Base-by-base conservation (phyloP, 2,113 vertebrate species). In the Corapipo altera region DNA sequence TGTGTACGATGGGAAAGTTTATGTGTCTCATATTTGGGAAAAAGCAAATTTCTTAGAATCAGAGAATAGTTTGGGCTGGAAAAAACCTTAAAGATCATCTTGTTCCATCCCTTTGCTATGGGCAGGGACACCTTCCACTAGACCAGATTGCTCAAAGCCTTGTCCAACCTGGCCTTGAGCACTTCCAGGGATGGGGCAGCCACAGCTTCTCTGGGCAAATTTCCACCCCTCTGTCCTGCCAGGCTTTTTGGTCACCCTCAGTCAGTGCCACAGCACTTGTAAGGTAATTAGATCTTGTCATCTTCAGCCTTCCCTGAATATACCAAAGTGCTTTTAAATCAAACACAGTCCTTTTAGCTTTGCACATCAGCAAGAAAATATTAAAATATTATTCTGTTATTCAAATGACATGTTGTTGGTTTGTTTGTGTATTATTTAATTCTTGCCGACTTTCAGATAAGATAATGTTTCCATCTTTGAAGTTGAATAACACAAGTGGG, bases 361-460 rank as follows among this genome's bases (percentile, higher is more conserved):
- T 32, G 22, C 8, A 13, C 17, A 52, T 19, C 44, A 64, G 69
- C 28, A 73, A 28, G 67, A 80, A 65, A 94, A 89, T 74, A 49
- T 26, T 87, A 73, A 95, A 92, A 81, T 86, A 82, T 61, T 73
- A 51, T 66, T 19, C 54, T 57, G 57, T 44, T 66, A 66, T 80
- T 76, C 59, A 71, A 72, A 92, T 74, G 10, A 8, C n/a, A n/a
- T 28, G 26, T 41, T 91, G 75, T 69, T 97, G 85, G 55, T 73
- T 96, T 76, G 67, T 94, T 96, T 96, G 61, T 44, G 17, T 76
- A 88, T 93, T 81, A 41, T 83, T 95, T 96, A 77, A 81, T 84
- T 95, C 96, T 93, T 83, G 72, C 83, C 91, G 62, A 51, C 55
- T 96, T 71, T 37, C 69, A 65, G 88, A 62, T 17, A 89, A 73